Evolutionary conservation across 2,113 vertebrate species (phyloP), one percentile per base, ranked within the genome.

Genomic region (Leptocoma aspasia): DNA sequence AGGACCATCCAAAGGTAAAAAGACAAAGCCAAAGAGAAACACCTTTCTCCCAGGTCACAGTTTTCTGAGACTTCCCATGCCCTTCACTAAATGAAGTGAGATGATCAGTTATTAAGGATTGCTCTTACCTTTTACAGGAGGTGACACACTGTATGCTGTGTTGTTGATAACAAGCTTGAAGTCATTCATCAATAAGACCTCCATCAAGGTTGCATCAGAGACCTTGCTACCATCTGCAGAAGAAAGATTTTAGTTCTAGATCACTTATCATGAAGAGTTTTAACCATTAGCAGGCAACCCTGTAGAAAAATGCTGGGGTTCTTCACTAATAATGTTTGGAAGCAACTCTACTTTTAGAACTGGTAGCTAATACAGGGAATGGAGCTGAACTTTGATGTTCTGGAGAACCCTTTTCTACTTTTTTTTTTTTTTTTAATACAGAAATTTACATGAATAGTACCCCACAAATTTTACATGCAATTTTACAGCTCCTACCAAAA

Each of bases 81-180:
- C 18, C 84, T 80, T 70, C 78, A 77, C 31, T 37, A 22, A n/a
- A 68, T 57, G 10, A 69, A 86, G 53, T 33, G 24, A 91, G 37
- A 71, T 50, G 50, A 60, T 53, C 30, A n/a, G 28, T 59, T 44
- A 35, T 14, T 63, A 78, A 84, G 31, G 57, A 41, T 11, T 19
- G 3, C 45, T 85, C 86, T 91, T 98, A 99, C 99, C 99, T 96
- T 92, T 97, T 26, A 96, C 91, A 39, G 98, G 98, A 52, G 98
- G 75, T 45, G 77, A 92, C 42, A 99, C 97, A 3, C 92, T 94
- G 80, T 99, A 98, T 4, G 96, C 96, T 17, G 71, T 61, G 39
- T 97, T 68, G 80, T 99, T 99, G 93, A 99, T 97, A 90, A 98
- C 78, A 57, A 99, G 98, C 84, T 98, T 98, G 70, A 99, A 99